Evolutionary conservation across 2,888 invertebrate genomes (phyloP).

Genomic region (Aleiodes testaceus): DNA sequence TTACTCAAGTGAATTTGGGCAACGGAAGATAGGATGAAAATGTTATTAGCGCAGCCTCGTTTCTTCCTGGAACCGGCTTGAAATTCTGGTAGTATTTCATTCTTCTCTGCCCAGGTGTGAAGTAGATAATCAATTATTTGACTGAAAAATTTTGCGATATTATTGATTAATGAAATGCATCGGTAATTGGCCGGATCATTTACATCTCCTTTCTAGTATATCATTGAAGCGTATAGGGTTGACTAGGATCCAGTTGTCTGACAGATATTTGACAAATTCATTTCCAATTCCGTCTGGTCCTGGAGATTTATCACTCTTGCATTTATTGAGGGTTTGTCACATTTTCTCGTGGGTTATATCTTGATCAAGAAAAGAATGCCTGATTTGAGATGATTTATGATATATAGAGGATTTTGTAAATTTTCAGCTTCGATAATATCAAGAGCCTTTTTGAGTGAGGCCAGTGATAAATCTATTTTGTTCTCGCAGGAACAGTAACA

Average conservation of each 20-base stretch:
- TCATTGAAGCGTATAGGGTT: neutral
- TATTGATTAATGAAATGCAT: constrained; percentile 50
- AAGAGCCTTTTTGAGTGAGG: neutral
- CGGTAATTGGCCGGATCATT: constrained; percentile 48
- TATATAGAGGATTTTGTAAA: neutral
- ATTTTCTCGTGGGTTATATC: neutral
- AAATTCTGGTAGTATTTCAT: constrained; percentile 53
- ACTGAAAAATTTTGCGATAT: constrained; percentile 51
- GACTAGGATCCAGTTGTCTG: neutral
- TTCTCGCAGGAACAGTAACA: neutral
- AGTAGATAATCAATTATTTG: constrained; percentile 15
- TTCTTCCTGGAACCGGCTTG: constrained; percentile 54
- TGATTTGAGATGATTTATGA: neutral
- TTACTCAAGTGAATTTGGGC: no score
- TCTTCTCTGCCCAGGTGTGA: neutral
- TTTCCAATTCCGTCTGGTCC: neutral
- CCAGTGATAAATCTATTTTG: neutral
- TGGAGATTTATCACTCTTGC: neutral
- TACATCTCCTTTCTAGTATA: constrained; percentile 1
- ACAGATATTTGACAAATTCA: neutral
- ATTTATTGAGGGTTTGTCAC: neutral
- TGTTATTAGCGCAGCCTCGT: constrained; percentile 52
- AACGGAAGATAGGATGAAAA: constrained; percentile 41
- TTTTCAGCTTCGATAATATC: neutral
- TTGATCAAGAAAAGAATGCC: neutral